Evolutionary conservation across 2,113 vertebrate species (phyloP).

Genomic region (Australoheros scitulus): DNA sequence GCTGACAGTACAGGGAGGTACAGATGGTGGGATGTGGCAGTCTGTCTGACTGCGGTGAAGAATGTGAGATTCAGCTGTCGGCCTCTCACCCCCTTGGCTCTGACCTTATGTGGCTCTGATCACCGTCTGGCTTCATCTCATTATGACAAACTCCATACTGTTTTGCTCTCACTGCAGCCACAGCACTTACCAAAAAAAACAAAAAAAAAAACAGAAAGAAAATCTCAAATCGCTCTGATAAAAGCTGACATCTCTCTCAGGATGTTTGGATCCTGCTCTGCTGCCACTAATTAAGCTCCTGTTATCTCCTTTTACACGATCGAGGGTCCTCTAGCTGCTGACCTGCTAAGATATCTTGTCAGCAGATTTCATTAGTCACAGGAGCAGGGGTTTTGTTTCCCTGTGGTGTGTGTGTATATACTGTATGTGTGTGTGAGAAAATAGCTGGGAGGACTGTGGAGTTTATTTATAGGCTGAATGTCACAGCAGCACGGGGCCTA

Average conservation of each 20-base stretch:
- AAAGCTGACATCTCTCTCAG: slow-evolving; percentile 4
- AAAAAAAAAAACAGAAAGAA: not conserved
- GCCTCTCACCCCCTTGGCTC: slow-evolving; percentile 47
- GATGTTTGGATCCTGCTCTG: not conserved
- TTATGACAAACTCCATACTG: slow-evolving; percentile 57
- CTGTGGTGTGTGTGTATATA: slow-evolving; percentile 15
- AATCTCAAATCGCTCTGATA: not conserved
- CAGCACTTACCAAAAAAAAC: slow-evolving; percentile 13
- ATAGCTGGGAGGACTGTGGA: slow-evolving; percentile 40
- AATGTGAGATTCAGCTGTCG: slow-evolving; percentile 73
- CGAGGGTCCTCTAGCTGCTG: slow-evolving; percentile 41
- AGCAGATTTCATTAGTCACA: slow-evolving; percentile 58
- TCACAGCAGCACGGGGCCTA: slow-evolving; percentile 39
- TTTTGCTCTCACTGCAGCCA: not conserved
- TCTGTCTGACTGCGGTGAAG: slow-evolving; percentile 65
- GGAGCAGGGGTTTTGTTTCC: slow-evolving; percentile 45
- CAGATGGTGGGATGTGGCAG: slow-evolving; percentile 71
- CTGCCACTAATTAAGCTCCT: slow-evolving; percentile 31
- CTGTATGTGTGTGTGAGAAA: slow-evolving; percentile 30
- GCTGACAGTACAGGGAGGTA: slow-evolving; percentile 36
- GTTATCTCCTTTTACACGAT: slow-evolving; percentile 23
- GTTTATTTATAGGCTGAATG: slow-evolving; percentile 70
- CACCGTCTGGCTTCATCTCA: slow-evolving; percentile 61
- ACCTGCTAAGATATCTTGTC: slow-evolving; percentile 57
- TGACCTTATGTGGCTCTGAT: slow-evolving; percentile 71